These are phyloP conservation scores for Macroglossus sobrinus DNA, from an alignment of 2,113 vertebrate species.

Conservation along the genomic window DNA sequence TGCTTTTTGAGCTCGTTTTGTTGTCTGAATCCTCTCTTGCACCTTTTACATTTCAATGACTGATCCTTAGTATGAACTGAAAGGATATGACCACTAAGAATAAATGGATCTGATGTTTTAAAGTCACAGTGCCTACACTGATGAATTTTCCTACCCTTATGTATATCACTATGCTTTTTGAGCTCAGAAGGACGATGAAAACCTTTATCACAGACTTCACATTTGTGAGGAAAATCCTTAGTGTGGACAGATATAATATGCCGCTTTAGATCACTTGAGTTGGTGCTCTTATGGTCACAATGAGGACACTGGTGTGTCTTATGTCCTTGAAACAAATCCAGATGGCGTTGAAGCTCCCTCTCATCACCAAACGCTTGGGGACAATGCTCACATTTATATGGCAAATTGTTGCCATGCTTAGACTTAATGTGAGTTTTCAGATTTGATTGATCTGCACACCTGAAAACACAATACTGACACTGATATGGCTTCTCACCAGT, in stretches of 20 bases:
- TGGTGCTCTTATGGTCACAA: slow-evolving; percentile 99
- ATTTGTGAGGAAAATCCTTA: slow-evolving; percentile 99
- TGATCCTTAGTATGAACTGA: slow-evolving; percentile 99
- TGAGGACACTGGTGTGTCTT: slow-evolving; percentile 99
- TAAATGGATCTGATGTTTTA: slow-evolving; percentile 97
- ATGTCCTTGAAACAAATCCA: slow-evolving; percentile 96
- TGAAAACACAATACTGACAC: slow-evolving; percentile 96
- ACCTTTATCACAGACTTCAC: slow-evolving; percentile 98
- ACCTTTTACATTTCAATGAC: slow-evolving; percentile 98
- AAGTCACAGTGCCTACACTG: slow-evolving; percentile 99
- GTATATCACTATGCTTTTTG: slow-evolving; percentile 97
- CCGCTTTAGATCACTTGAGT: slow-evolving; percentile 98
- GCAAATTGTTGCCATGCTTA: slow-evolving; percentile 94
- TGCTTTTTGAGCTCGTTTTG: slow-evolving; percentile 98
- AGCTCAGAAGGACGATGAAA: slow-evolving; percentile 98
- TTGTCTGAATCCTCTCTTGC: slow-evolving; percentile 95
- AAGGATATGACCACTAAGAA: slow-evolving; percentile 97
- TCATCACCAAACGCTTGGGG: slow-evolving; percentile 96
- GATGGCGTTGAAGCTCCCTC: slow-evolving; percentile 93
- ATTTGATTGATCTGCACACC: slow-evolving; percentile 98
- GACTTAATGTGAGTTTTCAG: slow-evolving; percentile 99
- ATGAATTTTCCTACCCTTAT: slow-evolving; percentile 97
- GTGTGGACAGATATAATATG: slow-evolving; percentile 99
- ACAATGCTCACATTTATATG: slow-evolving; percentile 97
- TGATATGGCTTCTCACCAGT: slow-evolving; percentile 99